Base-by-base conservation (phyloP, 2,888 invertebrate species). In the Deilephila elpenor region DNA sequence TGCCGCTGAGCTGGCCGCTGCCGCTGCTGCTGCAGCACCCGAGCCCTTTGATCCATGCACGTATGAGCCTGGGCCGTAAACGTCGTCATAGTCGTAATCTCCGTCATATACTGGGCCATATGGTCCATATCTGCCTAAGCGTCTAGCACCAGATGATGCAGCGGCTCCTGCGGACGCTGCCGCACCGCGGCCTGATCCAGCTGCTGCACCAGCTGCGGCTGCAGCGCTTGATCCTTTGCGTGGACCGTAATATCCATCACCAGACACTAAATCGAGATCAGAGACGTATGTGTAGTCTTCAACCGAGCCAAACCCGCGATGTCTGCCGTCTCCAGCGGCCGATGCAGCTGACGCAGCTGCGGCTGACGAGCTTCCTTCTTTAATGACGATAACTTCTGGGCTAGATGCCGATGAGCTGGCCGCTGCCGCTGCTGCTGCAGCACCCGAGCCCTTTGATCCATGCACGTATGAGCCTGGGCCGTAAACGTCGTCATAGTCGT, bases 381-480 rank as follows among this genome's bases (percentile, higher is more conserved):
- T 11, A 44, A 44, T 44, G 14, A 44, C 44, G 3, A 44, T 44
- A 0, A 44, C 44, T 44, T 44, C 44, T 44, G 44, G 44, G 3
- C 2, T 44, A 2, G 44, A 44, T 37, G 8, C 37, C 37, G 37
- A 37, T 44, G 44, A 44, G 44, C 44, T 44, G 44, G 44, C 44
- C 11, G 44, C 71, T 29, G 74, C 67, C 29, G 75, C 62, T 14
- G 74, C 71, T 25, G 56, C 62, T 25, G 73, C 77, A 17, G 20
- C 44, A 17, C 71, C 59, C 56, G 62, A 72, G 25, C 59, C 74
- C 70, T 34, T 53, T 62, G 32, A n/a, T 19, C 34, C 70, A 14
- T 4, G 44, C 11, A 11, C 44, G 14, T 44, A 44, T 6, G 19
- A 32, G 53, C 64, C 20, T 60, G 37, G 11, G 17, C 61, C 32